Conservation (phyloP, 1,140 invertebrate genomes). For the Sinonovacula constricta region DNA sequence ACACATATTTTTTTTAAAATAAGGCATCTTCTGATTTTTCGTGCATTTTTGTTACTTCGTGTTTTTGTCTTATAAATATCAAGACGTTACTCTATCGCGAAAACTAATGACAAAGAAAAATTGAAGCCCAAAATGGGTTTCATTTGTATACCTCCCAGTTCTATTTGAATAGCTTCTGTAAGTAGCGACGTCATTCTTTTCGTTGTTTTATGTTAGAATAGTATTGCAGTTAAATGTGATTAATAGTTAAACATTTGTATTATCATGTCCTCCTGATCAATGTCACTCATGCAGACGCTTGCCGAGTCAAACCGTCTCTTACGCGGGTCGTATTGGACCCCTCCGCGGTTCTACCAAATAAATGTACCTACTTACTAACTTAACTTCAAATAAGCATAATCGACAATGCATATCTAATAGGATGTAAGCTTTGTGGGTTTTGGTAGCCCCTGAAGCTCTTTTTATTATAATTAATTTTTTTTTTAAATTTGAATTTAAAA, state of each 20-base stretch:
- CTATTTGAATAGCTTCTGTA: constrained; percentile 51
- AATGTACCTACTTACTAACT: no score
- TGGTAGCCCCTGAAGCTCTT: no score
- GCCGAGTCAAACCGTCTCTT: no score
- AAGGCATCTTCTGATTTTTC: background rate
- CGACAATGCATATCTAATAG: no score
- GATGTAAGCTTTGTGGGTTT: no score
- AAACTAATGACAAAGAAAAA: background rate
- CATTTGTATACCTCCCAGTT: constrained; percentile 54
- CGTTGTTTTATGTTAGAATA: background rate
- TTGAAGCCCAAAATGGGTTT: background rate
- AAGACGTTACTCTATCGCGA: background rate
- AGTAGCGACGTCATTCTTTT: constrained; percentile 43
- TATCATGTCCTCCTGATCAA: background rate
- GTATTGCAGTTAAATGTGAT: background rate
- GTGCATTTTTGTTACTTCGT: background rate
- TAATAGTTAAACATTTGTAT: background rate
- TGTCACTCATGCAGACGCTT: background rate
- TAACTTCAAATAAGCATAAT: no score
- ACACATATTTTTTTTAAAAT: background rate
- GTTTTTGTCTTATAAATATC: background rate
- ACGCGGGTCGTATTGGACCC: no score
- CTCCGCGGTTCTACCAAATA: no score
- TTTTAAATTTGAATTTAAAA: no score
- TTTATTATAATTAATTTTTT: no score